These are phyloP conservation scores for Ectropis grisescens DNA, from an alignment of 1,140 invertebrate species.

Conservation along the genomic window DNA sequence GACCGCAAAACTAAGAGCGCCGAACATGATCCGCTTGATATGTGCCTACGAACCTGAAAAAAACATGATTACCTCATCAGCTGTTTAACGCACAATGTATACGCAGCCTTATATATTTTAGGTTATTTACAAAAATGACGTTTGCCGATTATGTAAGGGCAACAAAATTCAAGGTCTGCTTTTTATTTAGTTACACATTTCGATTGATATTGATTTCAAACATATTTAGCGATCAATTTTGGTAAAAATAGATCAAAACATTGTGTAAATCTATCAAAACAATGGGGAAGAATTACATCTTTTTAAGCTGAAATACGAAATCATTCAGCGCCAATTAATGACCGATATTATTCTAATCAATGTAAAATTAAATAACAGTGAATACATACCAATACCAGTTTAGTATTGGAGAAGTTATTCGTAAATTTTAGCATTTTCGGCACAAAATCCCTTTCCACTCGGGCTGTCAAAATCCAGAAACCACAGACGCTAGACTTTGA, in stretches of 20 bases:
- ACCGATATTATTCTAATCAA: too few relatives aligned
- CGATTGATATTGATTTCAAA: too few relatives aligned
- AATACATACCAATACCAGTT: slow-evolving; percentile 52
- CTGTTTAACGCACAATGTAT: background rate
- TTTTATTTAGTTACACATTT: too few relatives aligned
- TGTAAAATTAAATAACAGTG: background rate
- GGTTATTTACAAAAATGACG: slow-evolving; percentile 52
- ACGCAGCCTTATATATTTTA: slow-evolving; percentile 16
- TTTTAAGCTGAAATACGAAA: too few relatives aligned
- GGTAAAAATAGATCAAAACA: background rate
- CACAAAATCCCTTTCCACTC: slow-evolving; percentile 46
- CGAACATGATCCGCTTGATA: slow-evolving; percentile 45
- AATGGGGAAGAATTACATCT: too few relatives aligned
- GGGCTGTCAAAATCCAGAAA: slow-evolving; percentile 49
- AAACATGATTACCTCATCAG: slow-evolving; percentile 1
- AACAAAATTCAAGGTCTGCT: slow-evolving; percentile 32
- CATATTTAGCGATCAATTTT: too few relatives aligned
- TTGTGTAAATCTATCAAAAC: slow-evolving; percentile 12
- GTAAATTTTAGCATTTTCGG: slow-evolving; percentile 64
- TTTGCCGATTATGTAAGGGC: slow-evolving; percentile 58
- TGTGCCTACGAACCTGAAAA: slow-evolving; percentile 45
- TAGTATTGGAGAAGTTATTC: slow-evolving; percentile 47
- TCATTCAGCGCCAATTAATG: too few relatives aligned
- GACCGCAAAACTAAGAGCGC: slow-evolving; percentile 46
- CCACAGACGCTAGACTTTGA: slow-evolving; percentile 12